A percentile compares a stretch with the other conserved stretches of the same genome.
phyloP scores from a whole-genome alignment of 2,113 vertebrate genomes.

The Gymnogyps californianus region DNA sequence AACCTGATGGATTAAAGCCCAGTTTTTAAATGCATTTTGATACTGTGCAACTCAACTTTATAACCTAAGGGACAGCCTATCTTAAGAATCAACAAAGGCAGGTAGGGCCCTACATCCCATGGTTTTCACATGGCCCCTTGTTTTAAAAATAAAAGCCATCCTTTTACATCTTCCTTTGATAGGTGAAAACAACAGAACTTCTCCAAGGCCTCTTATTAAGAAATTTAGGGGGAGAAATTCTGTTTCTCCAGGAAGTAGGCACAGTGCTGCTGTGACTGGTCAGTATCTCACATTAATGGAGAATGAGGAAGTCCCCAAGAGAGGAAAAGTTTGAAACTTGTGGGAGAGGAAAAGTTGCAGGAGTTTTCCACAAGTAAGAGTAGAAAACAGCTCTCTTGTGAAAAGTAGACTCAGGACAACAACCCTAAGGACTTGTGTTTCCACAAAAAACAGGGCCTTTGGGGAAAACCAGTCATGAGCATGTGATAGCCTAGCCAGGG shows the following conservation, averaged over 20 bases:
- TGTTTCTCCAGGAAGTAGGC: background rate
- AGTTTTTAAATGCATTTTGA: background rate
- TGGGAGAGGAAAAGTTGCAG: background rate
- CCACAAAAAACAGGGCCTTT: background rate
- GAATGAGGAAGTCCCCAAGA: background rate
- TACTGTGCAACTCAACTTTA: background rate
- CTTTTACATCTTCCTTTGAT: background rate
- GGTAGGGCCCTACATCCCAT: background rate
- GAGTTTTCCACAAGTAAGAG: background rate
- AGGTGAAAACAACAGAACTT: background rate
- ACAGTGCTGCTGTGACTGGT: background rate
- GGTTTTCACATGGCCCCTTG: background rate
- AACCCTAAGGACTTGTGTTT: background rate
- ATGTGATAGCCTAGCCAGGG: background rate
- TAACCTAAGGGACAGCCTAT: background rate
- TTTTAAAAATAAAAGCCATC: background rate
- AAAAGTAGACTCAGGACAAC: background rate
- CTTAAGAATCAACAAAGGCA: background rate
- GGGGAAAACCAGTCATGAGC: background rate
- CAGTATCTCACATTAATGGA: background rate
- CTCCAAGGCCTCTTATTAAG: background rate
- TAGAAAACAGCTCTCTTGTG: background rate
- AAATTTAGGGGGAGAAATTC: background rate
- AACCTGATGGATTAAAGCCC: background rate
- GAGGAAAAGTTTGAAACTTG: background rate